These are phyloP conservation scores for Scolopax rusticola DNA, from an alignment of 2,797 vertebrate species.

Conservation along the genomic window DNA sequence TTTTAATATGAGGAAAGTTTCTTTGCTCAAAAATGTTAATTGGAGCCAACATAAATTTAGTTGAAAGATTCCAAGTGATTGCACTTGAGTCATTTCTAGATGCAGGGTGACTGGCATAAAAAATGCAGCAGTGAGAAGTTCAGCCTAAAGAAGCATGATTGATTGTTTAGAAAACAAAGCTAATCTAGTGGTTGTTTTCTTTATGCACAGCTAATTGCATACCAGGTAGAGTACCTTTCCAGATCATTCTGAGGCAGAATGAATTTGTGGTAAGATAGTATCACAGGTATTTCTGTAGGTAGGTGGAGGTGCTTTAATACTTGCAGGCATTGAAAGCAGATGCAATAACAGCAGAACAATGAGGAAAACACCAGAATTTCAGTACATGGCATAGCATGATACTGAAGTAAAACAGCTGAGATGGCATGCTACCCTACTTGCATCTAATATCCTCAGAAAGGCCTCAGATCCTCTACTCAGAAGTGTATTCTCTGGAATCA, in stretches of 20 bases:
- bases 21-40: background rate
- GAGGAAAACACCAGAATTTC: background rate
- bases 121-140: background rate
- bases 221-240: background rate
- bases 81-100: background rate
- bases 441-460: background rate
- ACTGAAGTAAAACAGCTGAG: background rate
- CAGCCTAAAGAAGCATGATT: background rate
- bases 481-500: background rate
- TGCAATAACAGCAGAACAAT: background rate
- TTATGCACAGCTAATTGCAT: conserved; percentile 35
- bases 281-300: background rate
- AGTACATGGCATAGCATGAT: background rate
- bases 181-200: conserved; percentile 4
- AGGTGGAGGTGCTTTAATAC: background rate
- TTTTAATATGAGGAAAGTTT: background rate
- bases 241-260: conserved; percentile 20
- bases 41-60: background rate
- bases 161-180: conserved; percentile 48
- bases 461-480: background rate
- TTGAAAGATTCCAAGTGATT: background rate
- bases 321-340: background rate
- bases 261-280: conserved; percentile 53
- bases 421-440: background rate
- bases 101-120: background rate